Evolutionary conservation across 2,888 invertebrate species (phyloP), one percentile per base, ranked within the genome.

Genomic region (Pseudolycoriella hygida): DNA sequence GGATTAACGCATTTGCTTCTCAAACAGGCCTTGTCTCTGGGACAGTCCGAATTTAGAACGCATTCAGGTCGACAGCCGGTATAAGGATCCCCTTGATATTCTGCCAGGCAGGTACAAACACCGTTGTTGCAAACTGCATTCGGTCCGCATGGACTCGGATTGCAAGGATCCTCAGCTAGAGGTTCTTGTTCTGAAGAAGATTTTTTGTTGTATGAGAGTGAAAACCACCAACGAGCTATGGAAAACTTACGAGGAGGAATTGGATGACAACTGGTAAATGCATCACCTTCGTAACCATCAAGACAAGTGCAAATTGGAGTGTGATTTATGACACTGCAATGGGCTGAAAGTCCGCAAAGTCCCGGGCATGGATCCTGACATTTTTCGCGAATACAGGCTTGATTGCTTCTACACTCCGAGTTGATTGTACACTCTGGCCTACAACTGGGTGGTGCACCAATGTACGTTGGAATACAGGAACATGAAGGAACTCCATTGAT

Each of bases 1-100:
- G 89, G 88, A 64, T 89, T 77, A n/a, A 72, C 65, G 57, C 90
- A 90, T 64, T 85, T 85, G 47, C 79, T 80, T 49, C 77, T 73
- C 31, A 81, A 67, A 57, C 90, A 90, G 15, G 87, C 80, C 57
- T 74, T 76, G 56, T 82, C 77, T 43, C 74, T 66, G 1, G 80
- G 68, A 62, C 89, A 90, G 56, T 88, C 87, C 0, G 77, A 73
- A 58, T 80, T 87, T 2, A 82, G 62, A 1, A 82, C 74, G 61
- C 88, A 89, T 63, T 86, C 85, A 1, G 86, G 86, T 52, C 83
- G 73, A 59, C 86, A 87, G 38, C 76, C 78, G 47, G 76, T 71
- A 54, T 76, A 74, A 1, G 88, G 85, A 66, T 85, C 81, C 20
- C 87, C 87, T 49, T 76, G 74, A 57, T 81, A 85, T 57, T 81